Base-by-base conservation (phyloP, 2,797 vertebrate genomes). In the Cryptoprocta ferox region DNA sequence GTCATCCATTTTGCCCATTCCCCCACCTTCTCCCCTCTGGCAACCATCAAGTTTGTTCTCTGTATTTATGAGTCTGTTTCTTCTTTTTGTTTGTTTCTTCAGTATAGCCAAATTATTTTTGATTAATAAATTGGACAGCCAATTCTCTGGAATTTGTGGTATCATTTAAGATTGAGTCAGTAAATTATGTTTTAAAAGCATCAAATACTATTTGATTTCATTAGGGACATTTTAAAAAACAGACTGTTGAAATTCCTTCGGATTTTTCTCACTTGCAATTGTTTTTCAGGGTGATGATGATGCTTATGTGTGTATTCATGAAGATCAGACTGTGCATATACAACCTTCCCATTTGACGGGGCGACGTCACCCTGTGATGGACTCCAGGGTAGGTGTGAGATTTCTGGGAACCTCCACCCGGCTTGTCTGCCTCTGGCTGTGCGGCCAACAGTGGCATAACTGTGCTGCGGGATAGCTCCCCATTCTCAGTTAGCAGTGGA, bases 261-360 rank as follows among this genome's bases (percentile, higher is more conserved):
- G 63, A 6, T 3, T 19, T 91, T 86, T 81, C 53, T 89, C 42
- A 73, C 56, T 91, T 61, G 39, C 32, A 42, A 39, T 39, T 92
- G 15, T 92, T 95, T 95, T 98, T 26, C 86, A 99, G 99, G 99
- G 99, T 81, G 98, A 98, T 21, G 99, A 99, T 97, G 99, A 99
- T 66, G 98, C 98, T 0, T 99, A 99, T 96, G 3, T 99, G 45
- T 99, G 99, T 88, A 42, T 99, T 93, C 98, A 32, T 42, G 98
- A 99, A 84, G 97, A 95, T 18, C 98, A 98, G 71, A 85, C 0
- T 0, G 96, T 99, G 89, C 95, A 90, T 0, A 98, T 99, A 83
- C 98, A 97, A 95, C 97, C 99, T 73, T 98, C 99, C 3, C 98
- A 71, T 90, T 89, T 99, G 71, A 97, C 50, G 26, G 99, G 99